A percentile compares a stretch with the other conserved stretches of the same genome.
Evolutionary conservation across 1,140 invertebrate genomes (phyloP).

Genomic region (Lordiphosa stackelbergi): DNA sequence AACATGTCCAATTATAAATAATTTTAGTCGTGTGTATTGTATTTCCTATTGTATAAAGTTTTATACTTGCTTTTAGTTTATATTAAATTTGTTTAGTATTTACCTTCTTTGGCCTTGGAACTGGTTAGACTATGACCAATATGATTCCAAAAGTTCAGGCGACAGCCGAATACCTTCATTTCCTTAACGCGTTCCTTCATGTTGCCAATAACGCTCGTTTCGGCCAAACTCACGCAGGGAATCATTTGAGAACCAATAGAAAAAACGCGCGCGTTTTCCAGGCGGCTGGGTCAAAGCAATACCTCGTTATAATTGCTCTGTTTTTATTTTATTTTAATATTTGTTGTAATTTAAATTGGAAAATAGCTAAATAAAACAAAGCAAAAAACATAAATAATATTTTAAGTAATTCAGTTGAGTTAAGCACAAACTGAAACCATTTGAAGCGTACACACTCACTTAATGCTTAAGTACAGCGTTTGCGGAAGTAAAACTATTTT

Average conservation of each 20-base stretch:
- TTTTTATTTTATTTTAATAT: constrained; percentile 11
- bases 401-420: constrained; percentile 14
- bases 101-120: constrained; percentile 76
- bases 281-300: constrained; percentile 1
- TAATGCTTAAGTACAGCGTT: constrained; percentile 36
- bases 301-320: constrained; percentile 12
- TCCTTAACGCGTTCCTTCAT: constrained; percentile 77
- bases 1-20: too few species aligned
- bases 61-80: too few species aligned
- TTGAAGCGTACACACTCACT: constrained; percentile 20
- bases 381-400: constrained; percentile 9
- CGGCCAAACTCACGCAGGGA: constrained; percentile 77
- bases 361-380: constrained; percentile 6
- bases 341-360: constrained; percentile 18
- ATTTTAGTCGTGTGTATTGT: too few species aligned
- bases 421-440: constrained; percentile 18
- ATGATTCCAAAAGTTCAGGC: constrained; percentile 77
- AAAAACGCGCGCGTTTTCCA: constrained; percentile 25
- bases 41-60: background rate
- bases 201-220: constrained; percentile 77
- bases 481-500: constrained; percentile 43
- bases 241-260: constrained; percentile 63
- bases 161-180: constrained; percentile 77
- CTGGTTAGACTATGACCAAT: constrained; percentile 75
- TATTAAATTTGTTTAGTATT: constrained; percentile 12